Base-by-base conservation (phyloP, 2,797 vertebrate genomes). In the Microhierax caerulescens region DNA sequence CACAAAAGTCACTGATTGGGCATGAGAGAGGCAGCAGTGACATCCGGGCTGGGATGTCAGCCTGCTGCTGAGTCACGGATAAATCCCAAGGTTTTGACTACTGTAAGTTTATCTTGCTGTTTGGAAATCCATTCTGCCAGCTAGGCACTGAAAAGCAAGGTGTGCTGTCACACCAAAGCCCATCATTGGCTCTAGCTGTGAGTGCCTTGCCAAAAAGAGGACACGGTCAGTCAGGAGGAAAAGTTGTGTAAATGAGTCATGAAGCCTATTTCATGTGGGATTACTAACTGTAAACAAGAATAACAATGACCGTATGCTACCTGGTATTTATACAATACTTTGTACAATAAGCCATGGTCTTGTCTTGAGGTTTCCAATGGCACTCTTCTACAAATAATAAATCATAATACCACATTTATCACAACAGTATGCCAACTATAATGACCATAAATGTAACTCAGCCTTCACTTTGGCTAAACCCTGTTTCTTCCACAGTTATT, bases 361-460 rank as follows among this genome's bases (percentile, higher is more conserved):
- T 91, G 76, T 90, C 93, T 88, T 72, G 87, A 92, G 64, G 57
- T 75, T 95, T 95, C 56, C 57, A 50, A 12, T 61, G 82, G 56
- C 60, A 56, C 70, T 76, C 74, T 85, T 50, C 51, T 1, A 60
- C 76, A 92, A 95, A 90, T 37, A 91, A 73, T 21, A 86, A 90
- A 76, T 48, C 59, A 37, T 60, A 95, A 72, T 56, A 54, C 63
- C n/a, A 11, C 22, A 51, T 68, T 86, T 91, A 93, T 90, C 57
- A 69, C 67, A 85, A 85, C 47, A 86, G 28, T 64, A 95, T 81
- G 59, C 82, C 74, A 93, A 87, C 60, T 69, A 54, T 63, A 59
- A 82, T 25, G 56, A 67, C 48, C 22, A 41, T 56, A 90, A 93
- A 88, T 0, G 2, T 78, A 86, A 84, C 59, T 57, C 24, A 68